Conservation (phyloP, 2,888 invertebrate species). For the Agrotis ipsilon region DNA sequence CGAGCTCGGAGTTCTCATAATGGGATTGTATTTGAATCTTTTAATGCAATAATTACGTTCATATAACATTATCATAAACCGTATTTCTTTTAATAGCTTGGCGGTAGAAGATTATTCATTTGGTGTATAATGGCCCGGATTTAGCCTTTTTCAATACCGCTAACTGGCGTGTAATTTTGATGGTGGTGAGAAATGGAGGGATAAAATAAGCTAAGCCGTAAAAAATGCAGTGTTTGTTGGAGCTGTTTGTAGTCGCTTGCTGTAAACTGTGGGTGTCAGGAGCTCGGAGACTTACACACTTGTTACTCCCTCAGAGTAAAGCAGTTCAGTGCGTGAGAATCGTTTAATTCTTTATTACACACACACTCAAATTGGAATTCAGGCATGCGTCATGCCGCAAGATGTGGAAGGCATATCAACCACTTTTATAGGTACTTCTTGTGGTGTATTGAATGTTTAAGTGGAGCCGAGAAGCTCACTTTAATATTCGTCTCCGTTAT, state of each 20-base stretch:
- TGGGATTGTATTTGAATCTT: slow-evolving; percentile 41
- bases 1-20: slow-evolving; percentile 17
- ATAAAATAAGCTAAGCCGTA: slow-evolving; percentile 15
- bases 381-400: slow-evolving; percentile 57
- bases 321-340: slow-evolving; percentile 28
- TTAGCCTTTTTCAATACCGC: slow-evolving; percentile 10
- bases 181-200: slow-evolving; percentile 2
- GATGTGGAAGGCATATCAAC: slow-evolving; percentile 60
- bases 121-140: slow-evolving; percentile 2
- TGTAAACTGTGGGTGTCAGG: slow-evolving; percentile 29
- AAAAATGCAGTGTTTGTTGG: slow-evolving; percentile 28
- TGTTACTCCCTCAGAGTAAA: slow-evolving; percentile 36
- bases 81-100: slow-evolving; percentile 23
- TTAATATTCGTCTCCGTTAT: slow-evolving; percentile 38
- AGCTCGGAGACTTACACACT: slow-evolving; percentile 24
- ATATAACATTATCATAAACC: slow-evolving; percentile 16
- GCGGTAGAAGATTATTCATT: neutral
- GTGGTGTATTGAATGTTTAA: slow-evolving; percentile 47
- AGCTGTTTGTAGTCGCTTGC: slow-evolving; percentile 25
- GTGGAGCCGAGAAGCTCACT: slow-evolving; percentile 8
- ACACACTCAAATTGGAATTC: slow-evolving; percentile 65
- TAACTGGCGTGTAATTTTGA: slow-evolving; percentile 7
- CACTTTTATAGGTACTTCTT: slow-evolving; percentile 38
- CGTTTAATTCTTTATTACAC: slow-evolving; percentile 66
- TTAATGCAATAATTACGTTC: slow-evolving; percentile 38